Percentiles rank a stretch among this genome's conserved stretches.
phyloP scores from a whole-genome alignment of 2,888 invertebrate species.

The Eupeodes latifasciatus region DNA sequence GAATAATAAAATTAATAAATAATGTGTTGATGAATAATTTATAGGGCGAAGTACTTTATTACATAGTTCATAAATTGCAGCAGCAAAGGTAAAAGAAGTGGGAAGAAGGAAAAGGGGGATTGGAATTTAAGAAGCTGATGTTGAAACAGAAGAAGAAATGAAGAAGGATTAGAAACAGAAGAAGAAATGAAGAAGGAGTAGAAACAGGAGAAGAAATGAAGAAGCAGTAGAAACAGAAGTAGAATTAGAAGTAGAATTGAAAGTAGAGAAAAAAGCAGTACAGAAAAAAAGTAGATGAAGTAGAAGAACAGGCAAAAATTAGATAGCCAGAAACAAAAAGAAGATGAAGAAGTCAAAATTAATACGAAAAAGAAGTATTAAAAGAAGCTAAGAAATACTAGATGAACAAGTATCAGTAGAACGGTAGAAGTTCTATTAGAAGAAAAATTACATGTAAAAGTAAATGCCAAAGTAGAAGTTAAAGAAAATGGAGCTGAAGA shows the following conservation, averaged over 20 bases:
- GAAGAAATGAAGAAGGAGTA: background rate
- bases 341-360: background rate
- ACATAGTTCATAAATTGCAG: too few species aligned
- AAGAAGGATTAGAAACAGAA: background rate
- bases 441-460: background rate
- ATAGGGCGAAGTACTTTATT: too few species aligned
- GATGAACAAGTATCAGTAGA: too few species aligned
- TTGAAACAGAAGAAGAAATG: background rate
- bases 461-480: background rate
- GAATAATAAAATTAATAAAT: too few species aligned
- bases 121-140: background rate
- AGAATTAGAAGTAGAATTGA: background rate
- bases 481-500: background rate
- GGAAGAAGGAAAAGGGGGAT: background rate
- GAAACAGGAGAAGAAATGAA: background rate
- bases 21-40: too few species aligned
- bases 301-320: too few species aligned
- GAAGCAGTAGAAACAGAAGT: background rate
- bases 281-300: too few species aligned
- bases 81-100: background rate
- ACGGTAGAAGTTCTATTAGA: too few species aligned
- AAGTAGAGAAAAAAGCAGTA: background rate
- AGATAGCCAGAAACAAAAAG: too few species aligned
- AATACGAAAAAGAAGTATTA: background rate
- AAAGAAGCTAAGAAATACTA: too few species aligned